These are phyloP conservation scores for Daubentonia madagascariensis DNA, from an alignment of 2,113 vertebrate species.

Conservation along the genomic window DNA sequence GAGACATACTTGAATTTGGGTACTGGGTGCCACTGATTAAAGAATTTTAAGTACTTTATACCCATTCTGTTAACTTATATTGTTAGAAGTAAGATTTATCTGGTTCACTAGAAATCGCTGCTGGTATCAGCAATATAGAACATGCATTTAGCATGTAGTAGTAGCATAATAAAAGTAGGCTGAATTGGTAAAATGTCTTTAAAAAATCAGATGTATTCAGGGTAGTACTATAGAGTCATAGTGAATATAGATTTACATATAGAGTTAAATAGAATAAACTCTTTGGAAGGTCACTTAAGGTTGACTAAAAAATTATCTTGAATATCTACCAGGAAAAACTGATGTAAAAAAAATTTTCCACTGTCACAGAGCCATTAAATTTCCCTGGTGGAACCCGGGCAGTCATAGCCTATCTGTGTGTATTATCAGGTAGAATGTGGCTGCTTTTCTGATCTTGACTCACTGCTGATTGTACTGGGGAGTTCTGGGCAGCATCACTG, in stretches of 20 bases:
- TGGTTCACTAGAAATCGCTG: background rate
- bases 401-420: background rate
- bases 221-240: background rate
- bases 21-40: background rate
- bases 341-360: background rate
- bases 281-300: background rate
- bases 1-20: background rate
- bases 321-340: background rate
- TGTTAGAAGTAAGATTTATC: background rate
- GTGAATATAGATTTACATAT: background rate
- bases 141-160: background rate
- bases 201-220: no score
- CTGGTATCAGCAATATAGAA: background rate
- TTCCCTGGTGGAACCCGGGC: background rate
- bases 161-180: background rate
- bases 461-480: background rate
- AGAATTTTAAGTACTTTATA: background rate
- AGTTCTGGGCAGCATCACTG: background rate
- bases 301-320: background rate
- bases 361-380: background rate
- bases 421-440: no score
- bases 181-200: background rate
- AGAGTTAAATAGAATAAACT: background rate
- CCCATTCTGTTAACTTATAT: background rate
- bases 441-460: background rate